phyloP scores from a whole-genome alignment of 2,888 invertebrate genomes.

The Lampropteryx suffumata region DNA sequence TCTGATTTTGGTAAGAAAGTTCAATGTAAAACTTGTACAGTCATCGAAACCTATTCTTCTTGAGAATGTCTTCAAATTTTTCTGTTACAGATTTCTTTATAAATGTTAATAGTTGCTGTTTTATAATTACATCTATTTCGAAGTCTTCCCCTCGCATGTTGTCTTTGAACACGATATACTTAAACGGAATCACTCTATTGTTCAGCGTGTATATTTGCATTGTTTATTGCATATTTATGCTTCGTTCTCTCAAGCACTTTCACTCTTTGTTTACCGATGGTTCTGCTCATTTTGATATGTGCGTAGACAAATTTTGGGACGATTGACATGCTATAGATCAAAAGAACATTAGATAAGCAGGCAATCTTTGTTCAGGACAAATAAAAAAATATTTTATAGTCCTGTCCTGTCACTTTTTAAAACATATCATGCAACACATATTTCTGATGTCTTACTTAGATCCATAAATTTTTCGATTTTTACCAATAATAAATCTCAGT shows the following conservation, averaged over 20 bases:
- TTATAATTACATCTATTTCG: constrained; percentile 13
- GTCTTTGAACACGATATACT: constrained; percentile 11
- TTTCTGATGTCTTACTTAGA: no score
- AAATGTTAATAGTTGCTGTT: constrained; percentile 10
- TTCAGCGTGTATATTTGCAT: constrained; percentile 26
- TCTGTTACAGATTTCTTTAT: constrained; percentile 11
- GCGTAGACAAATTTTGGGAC: no score
- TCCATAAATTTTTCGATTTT: no score
- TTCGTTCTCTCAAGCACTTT: constrained; percentile 24
- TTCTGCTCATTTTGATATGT: constrained; percentile 16
- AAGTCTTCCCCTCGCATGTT: constrained; percentile 15
- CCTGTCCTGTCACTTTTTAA: no score
- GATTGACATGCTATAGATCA: no score
- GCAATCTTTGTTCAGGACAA: no score
- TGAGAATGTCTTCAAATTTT: constrained; percentile 18
- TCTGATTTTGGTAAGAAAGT: constrained; percentile 65
- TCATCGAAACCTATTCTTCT: constrained; percentile 9
- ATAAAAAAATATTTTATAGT: no score
- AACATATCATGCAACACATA: no score
- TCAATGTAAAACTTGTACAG: constrained; percentile 10
- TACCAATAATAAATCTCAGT: no score
- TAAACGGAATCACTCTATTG: constrained; percentile 20
- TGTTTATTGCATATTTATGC: constrained; percentile 26
- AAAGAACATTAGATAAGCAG: no score
- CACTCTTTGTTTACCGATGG: constrained; percentile 24